A percentile compares a stretch with the other conserved stretches of the same genome.
These are phyloP conservation scores for Periplaneta americana DNA, from an alignment of 1,140 invertebrate genomes.

Conservation along the genomic window DNA sequence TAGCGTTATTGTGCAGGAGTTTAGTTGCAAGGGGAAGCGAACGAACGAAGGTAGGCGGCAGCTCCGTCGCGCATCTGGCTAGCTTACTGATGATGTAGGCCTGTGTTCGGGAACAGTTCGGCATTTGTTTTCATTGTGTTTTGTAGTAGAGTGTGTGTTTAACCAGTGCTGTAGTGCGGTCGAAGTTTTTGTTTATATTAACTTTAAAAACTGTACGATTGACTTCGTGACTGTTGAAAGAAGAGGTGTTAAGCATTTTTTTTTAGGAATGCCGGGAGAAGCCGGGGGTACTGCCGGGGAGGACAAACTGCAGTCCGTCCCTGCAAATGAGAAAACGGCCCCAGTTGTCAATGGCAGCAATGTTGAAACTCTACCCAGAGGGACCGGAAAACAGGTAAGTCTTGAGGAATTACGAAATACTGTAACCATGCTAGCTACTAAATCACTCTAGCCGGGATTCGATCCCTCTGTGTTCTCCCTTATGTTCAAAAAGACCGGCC, in stretches of 20 bases:
- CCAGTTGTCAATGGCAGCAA: constrained; percentile 53
- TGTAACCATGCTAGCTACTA: too few relatives aligned
- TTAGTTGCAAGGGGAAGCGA: not conserved
- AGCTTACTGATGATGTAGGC: not conserved
- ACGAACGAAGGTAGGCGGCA: not conserved
- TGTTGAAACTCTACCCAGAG: constrained; percentile 48
- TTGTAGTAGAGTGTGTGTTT: not conserved
- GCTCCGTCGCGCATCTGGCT: not conserved
- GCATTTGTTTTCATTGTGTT: not conserved
- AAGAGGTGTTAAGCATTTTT: too few relatives aligned
- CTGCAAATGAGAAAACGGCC: constrained; percentile 41
- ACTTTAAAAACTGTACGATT: too few relatives aligned
- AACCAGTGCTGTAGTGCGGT: not conserved
- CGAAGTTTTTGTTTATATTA: not conserved
- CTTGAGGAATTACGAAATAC: too few relatives aligned
- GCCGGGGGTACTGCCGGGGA: not conserved
- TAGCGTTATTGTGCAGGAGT: not conserved
- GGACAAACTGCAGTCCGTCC: not conserved
- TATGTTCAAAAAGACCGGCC: too few relatives aligned
- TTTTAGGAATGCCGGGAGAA: constrained; percentile 1
- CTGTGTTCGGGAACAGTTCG: not conserved
- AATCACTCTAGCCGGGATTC: too few relatives aligned
- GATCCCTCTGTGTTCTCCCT: too few relatives aligned
- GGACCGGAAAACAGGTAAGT: constrained; percentile 48
- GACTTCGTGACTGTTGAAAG: too few relatives aligned